These are phyloP conservation scores for Oasisia sp. DNA, from an alignment of 2,888 invertebrate species.

Conservation along the genomic window DNA sequence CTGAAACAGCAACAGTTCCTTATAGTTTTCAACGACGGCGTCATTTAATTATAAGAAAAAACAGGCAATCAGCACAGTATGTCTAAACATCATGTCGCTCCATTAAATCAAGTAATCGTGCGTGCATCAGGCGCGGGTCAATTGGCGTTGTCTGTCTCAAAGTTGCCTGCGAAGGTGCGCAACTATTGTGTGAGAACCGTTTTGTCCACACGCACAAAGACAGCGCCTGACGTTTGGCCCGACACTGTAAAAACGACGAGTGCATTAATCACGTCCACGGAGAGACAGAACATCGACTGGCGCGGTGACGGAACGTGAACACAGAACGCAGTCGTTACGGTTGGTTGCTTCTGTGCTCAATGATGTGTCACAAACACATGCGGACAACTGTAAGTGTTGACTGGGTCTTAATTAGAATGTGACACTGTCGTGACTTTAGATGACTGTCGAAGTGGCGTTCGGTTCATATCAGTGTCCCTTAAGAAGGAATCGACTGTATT, in stretches of 20 bases:
- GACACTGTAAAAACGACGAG: not conserved
- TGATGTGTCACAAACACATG: not conserved
- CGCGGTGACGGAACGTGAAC: not conserved
- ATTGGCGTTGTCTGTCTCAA: not conserved
- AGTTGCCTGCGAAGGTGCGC: not conserved
- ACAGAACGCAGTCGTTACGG: not conserved
- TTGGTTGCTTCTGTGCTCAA: not conserved
- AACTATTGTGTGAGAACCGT: not conserved
- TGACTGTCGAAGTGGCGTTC: not conserved
- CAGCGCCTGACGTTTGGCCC: not conserved
- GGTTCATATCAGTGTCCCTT: not conserved
- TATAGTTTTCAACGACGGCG: not conserved
- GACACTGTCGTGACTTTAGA: not conserved
- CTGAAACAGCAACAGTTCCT: not conserved
- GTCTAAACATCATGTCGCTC: not conserved
- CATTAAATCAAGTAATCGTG: no score
- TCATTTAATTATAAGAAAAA: not conserved
- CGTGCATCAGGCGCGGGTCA: not conserved
- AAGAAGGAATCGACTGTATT: not conserved
- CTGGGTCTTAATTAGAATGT: not conserved
- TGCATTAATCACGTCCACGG: conserved; percentile 7
- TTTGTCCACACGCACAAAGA: not conserved
- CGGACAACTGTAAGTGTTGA: not conserved
- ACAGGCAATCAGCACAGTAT: not conserved
- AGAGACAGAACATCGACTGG: not conserved